phyloP scores from a whole-genome alignment of 2,888 invertebrate species.

The Drosophila monieri region DNA sequence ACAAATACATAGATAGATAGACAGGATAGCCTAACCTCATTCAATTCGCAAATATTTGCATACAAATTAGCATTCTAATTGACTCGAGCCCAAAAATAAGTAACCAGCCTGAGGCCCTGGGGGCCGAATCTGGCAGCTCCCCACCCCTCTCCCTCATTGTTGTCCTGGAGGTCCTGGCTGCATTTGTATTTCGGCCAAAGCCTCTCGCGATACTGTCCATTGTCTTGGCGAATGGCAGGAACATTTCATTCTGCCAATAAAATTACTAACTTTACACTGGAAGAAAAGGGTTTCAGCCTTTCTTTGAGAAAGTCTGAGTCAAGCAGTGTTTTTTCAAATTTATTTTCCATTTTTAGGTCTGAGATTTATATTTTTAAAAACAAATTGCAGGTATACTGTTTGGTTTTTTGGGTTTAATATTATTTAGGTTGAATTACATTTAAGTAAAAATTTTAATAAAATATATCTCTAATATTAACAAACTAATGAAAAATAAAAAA shows the following conservation, averaged over 20 bases:
- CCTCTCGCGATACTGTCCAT: slow-evolving; percentile 10
- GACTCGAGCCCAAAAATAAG: slow-evolving; percentile 68
- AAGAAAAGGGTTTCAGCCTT: not conserved
- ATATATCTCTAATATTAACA: too few species aligned
- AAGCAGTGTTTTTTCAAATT: too few species aligned
- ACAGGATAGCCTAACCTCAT: slow-evolving; percentile 43
- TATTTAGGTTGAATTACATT: too few species aligned
- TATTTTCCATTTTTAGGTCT: too few species aligned
- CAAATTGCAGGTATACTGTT: too few species aligned
- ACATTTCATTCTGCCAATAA: not conserved
- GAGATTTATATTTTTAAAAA: too few species aligned
- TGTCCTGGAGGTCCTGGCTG: not conserved
- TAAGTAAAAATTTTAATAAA: too few species aligned
- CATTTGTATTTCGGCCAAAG: not conserved
- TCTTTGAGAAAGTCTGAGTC: too few species aligned
- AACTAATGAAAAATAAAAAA: too few species aligned
- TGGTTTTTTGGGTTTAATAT: too few species aligned
- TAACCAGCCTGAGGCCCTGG: slow-evolving; percentile 42
- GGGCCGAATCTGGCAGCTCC: not conserved
- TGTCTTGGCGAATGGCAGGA: slow-evolving; percentile 23
- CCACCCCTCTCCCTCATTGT: not conserved
- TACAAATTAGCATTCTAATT: slow-evolving; percentile 79
- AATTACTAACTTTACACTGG: slow-evolving; percentile 1
- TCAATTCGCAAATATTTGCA: slow-evolving; percentile 73
- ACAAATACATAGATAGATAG: slow-evolving; percentile 22